Evolutionary conservation across 1,140 invertebrate genomes (phyloP).

Genomic region (Cepaea nemoralis): DNA sequence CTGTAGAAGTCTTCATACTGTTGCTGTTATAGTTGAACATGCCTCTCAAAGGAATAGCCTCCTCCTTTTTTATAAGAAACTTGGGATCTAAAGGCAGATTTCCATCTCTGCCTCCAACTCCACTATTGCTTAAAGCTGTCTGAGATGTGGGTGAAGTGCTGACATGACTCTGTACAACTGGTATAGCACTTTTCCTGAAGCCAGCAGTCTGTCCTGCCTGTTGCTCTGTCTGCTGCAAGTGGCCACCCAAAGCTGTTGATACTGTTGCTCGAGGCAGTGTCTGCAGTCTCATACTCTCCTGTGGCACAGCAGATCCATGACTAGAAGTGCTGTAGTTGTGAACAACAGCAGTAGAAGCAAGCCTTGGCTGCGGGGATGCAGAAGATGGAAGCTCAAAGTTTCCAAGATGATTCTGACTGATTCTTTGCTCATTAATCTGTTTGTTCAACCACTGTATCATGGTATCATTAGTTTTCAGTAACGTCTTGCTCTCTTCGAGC

Average conservation of each 20-base stretch:
- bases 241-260: background rate
- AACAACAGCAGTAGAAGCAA: conserved; percentile 43
- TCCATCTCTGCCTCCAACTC: conserved; percentile 17
- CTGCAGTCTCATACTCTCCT: conserved; percentile 35
- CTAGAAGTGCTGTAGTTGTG: conserved; percentile 66
- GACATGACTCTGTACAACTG: background rate
- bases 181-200: background rate
- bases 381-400: conserved; percentile 57
- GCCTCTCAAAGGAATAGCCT: conserved; percentile 60
- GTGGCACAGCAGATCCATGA: conserved; percentile 55
- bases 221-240: background rate
- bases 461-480: conserved; percentile 72
- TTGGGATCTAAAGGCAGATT: conserved; percentile 65
- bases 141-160: background rate
- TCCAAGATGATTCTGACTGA: too few species aligned
- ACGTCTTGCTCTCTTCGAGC: conserved; percentile 67
- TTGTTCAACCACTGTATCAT: conserved; percentile 71
- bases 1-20: too few species aligned
- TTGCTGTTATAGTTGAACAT: conserved; percentile 40
- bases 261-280: background rate
- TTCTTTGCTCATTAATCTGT: background rate
- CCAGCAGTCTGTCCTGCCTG: background rate
- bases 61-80: conserved; percentile 62
- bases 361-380: conserved; percentile 40
- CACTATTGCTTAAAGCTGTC: background rate